A percentile compares a stretch with the other conserved stretches of the same genome.
Conservation (phyloP, 1,140 invertebrate genomes). For the Calliopsis andreniformis region DNA sequence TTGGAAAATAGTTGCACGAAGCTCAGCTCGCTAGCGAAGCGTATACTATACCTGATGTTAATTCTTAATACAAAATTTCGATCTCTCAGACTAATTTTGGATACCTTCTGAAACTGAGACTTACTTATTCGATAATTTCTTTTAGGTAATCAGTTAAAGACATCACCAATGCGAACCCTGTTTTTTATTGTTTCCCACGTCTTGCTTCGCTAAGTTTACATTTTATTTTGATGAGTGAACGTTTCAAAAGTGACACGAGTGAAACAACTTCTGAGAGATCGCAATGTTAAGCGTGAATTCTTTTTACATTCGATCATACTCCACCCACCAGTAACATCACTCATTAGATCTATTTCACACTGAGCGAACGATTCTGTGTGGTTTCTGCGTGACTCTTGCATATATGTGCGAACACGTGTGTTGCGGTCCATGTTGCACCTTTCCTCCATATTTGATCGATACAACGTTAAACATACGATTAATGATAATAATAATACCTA, state of each 20-base stretch:
- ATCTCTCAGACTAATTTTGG: constrained; percentile 6
- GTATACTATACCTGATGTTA: not conserved
- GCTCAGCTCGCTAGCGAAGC: constrained; percentile 31
- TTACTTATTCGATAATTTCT: not conserved
- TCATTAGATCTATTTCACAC: constrained; percentile 61
- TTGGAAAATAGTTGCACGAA: constrained; percentile 26
- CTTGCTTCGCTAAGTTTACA: no score
- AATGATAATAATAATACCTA: constrained; percentile 57
- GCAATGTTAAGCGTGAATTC: constrained; percentile 22
- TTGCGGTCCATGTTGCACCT: constrained; percentile 40
- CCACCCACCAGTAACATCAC: constrained; percentile 16
- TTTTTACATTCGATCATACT: constrained; percentile 5
- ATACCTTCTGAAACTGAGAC: constrained; percentile 1
- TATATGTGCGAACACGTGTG: constrained; percentile 28
- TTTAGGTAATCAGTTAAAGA: not conserved
- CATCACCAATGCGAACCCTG: not conserved
- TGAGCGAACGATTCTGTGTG: constrained; percentile 45
- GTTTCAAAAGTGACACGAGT: not conserved
- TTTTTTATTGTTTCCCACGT: no score
- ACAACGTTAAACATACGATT: constrained; percentile 34
- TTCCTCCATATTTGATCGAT: not conserved
- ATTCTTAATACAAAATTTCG: constrained; percentile 2
- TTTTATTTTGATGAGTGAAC: not conserved
- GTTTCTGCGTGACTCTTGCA: constrained; percentile 32
- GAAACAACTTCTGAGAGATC: constrained; percentile 22